phyloP scores from a whole-genome alignment of 2,797 vertebrate species.

The Coendou prehensilis region DNA sequence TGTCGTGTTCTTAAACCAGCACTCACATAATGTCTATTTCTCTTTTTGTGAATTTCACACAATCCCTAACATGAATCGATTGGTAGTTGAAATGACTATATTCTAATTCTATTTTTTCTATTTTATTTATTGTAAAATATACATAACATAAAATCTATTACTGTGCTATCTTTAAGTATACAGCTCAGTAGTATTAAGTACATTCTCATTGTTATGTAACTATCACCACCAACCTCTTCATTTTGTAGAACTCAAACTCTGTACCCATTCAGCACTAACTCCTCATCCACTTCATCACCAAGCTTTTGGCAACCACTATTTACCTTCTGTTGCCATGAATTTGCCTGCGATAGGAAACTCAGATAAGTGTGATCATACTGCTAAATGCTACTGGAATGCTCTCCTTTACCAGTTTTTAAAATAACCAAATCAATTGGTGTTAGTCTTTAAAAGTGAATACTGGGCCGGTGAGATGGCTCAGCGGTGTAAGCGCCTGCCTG shows the following conservation, averaged over 20 bases:
- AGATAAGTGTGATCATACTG: neutral
- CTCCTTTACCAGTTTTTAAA: neutral
- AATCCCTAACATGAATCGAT: neutral
- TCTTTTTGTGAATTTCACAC: neutral
- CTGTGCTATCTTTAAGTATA: neutral
- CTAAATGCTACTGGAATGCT: neutral
- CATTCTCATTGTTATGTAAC: neutral
- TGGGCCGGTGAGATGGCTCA: too few species aligned
- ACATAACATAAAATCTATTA: neutral
- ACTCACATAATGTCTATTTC: neutral
- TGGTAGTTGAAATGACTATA: neutral
- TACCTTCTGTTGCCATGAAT: neutral
- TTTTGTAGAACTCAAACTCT: neutral
- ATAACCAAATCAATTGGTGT: neutral
- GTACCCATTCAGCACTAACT: neutral
- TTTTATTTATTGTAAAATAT: neutral
- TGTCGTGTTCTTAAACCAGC: neutral
- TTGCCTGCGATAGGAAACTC: neutral
- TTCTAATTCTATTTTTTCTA: neutral
- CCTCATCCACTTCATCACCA: too few species aligned
- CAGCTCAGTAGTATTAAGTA: neutral
- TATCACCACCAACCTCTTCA: neutral
- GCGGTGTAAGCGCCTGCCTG: too few species aligned
- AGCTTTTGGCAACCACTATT: neutral
- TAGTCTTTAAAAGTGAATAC: neutral